Conservation (phyloP, 2,113 vertebrate species). For the Gymnogyps californianus region DNA sequence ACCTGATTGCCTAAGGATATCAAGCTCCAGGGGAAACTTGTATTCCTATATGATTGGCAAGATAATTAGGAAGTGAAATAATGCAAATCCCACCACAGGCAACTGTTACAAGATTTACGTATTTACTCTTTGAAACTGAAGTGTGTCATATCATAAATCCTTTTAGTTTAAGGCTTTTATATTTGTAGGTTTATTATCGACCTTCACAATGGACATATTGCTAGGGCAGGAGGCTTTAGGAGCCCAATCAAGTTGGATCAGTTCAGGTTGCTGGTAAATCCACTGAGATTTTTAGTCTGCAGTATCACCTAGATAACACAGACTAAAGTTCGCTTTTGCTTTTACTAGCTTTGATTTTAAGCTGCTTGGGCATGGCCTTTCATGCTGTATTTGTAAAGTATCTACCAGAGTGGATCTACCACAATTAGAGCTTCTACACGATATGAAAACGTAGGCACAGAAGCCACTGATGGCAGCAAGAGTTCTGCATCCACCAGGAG, state of each 20-base stretch:
- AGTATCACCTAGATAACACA: neutral
- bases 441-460: neutral
- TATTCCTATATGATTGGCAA: neutral
- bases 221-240: neutral
- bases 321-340: neutral
- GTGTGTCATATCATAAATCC: neutral
- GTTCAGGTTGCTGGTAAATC: neutral
- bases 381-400: neutral
- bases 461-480: neutral
- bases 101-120: fast-evolving
- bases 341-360: neutral
- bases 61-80: slow-evolving; percentile 45
- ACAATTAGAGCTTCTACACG: neutral
- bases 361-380: neutral
- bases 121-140: slow-evolving; percentile 11
- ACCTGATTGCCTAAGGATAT: neutral
- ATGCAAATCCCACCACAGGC: neutral
- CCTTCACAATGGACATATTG: neutral
- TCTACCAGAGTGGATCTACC: neutral
- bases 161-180: neutral
- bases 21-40: neutral
- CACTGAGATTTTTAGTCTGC: neutral
- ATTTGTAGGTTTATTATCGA: neutral
- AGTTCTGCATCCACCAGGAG: neutral
- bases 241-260: neutral